A percentile compares a stretch with the other conserved stretches of the same genome.
Evolutionary conservation across 2,888 invertebrate genomes (phyloP).

Genomic region (Drosophila gaucha): DNA sequence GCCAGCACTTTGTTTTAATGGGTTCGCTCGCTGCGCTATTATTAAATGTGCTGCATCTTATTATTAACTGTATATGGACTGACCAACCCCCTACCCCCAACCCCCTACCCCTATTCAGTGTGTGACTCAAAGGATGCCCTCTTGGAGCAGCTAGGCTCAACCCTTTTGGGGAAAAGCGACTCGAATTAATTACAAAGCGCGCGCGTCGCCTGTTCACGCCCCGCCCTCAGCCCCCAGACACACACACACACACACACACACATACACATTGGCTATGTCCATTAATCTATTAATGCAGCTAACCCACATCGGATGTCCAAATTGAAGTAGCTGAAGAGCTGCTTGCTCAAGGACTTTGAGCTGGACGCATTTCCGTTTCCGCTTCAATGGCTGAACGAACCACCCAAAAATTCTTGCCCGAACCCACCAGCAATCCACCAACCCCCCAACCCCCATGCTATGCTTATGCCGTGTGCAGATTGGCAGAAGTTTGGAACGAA

Average conservation of each 20-base stretch:
- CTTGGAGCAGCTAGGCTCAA: not conserved
- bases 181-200: conserved; percentile 51
- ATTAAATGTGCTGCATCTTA: conserved; percentile 77
- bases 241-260: not conserved
- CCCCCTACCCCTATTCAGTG: not conserved
- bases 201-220: conserved; percentile 32
- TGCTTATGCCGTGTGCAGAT: conserved; percentile 47
- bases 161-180: conserved; percentile 25
- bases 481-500: conserved; percentile 71
- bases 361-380: conserved; percentile 74
- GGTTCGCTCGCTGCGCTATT: conserved; percentile 61
- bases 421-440: not conserved
- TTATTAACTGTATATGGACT: conserved; percentile 54
- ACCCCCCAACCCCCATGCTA: not conserved
- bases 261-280: conserved; percentile 24
- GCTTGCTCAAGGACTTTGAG: conserved; percentile 26
- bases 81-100: not conserved
- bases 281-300: conserved; percentile 74
- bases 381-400: conserved; percentile 69
- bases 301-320: not conserved
- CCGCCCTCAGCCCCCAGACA: not conserved
- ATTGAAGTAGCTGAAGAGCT: conserved; percentile 5
- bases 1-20: conserved; percentile 74
- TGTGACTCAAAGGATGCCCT: not conserved
- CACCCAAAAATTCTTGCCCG: conserved; percentile 29